Conservation (phyloP, 2,113 vertebrate species). For the Megaceryle torquata region DNA sequence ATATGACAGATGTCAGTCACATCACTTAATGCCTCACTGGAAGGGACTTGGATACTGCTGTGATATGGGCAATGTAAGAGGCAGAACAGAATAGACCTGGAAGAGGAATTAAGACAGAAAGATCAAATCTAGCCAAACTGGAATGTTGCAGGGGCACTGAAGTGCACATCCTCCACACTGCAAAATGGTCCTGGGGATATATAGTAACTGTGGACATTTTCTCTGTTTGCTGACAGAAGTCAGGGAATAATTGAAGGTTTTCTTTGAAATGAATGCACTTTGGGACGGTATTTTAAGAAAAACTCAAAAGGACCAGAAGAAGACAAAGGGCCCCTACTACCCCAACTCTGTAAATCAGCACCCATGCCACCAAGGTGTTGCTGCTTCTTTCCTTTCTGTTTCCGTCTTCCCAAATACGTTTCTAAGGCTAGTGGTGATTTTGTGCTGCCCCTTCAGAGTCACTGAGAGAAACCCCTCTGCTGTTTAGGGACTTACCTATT, state of each 20-base stretch:
- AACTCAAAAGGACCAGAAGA: not conserved
- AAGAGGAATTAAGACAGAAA: not conserved
- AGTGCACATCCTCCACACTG: not conserved
- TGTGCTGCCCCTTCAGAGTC: not conserved
- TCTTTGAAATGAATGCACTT: not conserved
- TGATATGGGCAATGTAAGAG: not conserved
- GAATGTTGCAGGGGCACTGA: not conserved
- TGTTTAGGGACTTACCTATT: conserved; percentile 78
- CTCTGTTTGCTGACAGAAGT: not conserved
- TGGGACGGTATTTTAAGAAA: not conserved
- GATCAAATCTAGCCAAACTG: not conserved
- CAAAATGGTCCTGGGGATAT: not conserved
- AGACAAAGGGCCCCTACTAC: not conserved
- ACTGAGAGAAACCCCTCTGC: not conserved
- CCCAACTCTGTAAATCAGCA: not conserved
- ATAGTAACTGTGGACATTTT: not conserved
- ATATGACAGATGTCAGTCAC: conserved; percentile 55
- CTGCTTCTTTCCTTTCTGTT: not conserved
- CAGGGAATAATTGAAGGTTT: not conserved
- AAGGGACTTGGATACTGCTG: not conserved
- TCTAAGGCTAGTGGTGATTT: not conserved
- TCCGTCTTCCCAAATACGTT: not conserved
- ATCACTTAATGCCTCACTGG: conserved; percentile 37
- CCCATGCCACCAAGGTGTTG: not conserved
- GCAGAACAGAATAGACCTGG: not conserved